Base-by-base conservation (phyloP, 2,888 invertebrate species). In the Drosophila formosana region DNA sequence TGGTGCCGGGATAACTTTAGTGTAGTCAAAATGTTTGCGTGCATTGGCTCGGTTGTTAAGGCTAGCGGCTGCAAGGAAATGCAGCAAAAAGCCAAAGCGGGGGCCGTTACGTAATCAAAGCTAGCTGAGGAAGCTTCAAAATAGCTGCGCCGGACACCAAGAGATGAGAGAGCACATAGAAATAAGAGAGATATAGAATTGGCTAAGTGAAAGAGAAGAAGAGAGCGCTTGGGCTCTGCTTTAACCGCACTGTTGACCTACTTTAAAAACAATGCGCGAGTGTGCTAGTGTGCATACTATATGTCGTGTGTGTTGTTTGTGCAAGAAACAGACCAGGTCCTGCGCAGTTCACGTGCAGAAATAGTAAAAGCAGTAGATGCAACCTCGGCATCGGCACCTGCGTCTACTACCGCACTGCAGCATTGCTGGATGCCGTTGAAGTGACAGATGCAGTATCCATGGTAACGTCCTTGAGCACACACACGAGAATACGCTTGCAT, bases 221-320 rank as follows among this genome's bases (percentile, higher is more conserved):
- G 41, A 32, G 18, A 13, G 30, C 11, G 56, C 32, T 32, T 52
- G 26, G 52, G 37, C 52, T 56, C 57, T 72, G 66, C 56, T 58
- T 66, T 64, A 66, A 60, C 65, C 71, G 65, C 67, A 69, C 82
- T 79, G 88, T 81, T 85, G 85, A 85, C 85, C 89, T 88, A 86
- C 78, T 86, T 88, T 57, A 53, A 60, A 72, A 75, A 74, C 82
- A 80, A 82, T 83, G 83, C 83, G 78, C 56, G 66, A 52, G 63
- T 68, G 64, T 60, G 68, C 45, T 57, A 71, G 66, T 57, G 61
- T 66, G 69, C 67, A 53, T 34, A 41, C 39, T 3, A 13, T 62
- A 32, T 49, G 25, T 60, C 13, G 13, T 47, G 50, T 60, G 50
- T 9, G 30, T 64, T 57, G 64, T 53, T 46, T 60, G 50, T 67